Evolutionary conservation across 2,888 invertebrate species (phyloP).

Genomic region (Palloptera scutellata): DNA sequence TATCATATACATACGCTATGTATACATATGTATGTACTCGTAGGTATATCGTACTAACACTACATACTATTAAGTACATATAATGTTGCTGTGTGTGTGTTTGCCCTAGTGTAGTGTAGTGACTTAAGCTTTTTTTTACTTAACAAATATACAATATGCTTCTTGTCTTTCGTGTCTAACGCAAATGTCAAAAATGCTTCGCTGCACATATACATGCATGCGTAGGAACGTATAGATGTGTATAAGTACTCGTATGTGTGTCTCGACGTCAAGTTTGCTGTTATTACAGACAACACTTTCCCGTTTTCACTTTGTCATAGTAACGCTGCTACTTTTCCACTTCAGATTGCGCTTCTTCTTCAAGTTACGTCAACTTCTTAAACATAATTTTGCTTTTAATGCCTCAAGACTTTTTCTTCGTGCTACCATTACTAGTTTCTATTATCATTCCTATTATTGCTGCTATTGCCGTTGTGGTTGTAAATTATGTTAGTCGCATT

Average conservation of each 20-base stretch:
- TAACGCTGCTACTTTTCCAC: neutral
- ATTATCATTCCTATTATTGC: neutral
- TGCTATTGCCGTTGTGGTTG: slow-evolving; percentile 8
- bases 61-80: neutral
- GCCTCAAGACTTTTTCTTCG: slow-evolving; percentile 18
- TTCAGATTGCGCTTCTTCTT: neutral
- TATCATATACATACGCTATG: too few relatives aligned
- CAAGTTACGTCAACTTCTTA: slow-evolving; percentile 28
- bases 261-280: too few relatives aligned
- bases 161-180: slow-evolving; percentile 42
- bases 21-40: too few relatives aligned
- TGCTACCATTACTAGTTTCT: neutral
- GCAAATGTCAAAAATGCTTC: slow-evolving; percentile 50
- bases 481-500: neutral
- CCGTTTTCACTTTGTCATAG: neutral
- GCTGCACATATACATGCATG: slow-evolving; percentile 36
- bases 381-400: slow-evolving; percentile 40
- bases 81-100: neutral
- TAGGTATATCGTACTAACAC: neutral
- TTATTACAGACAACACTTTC: too few relatives aligned
- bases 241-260: too few relatives aligned
- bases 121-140: neutral
- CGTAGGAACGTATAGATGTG: neutral
- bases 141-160: too few relatives aligned
- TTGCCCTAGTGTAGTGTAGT: slow-evolving; percentile 11